These are phyloP conservation scores for Dendrolimus houi DNA, from an alignment of 2,888 invertebrate genomes.

Conservation along the genomic window DNA sequence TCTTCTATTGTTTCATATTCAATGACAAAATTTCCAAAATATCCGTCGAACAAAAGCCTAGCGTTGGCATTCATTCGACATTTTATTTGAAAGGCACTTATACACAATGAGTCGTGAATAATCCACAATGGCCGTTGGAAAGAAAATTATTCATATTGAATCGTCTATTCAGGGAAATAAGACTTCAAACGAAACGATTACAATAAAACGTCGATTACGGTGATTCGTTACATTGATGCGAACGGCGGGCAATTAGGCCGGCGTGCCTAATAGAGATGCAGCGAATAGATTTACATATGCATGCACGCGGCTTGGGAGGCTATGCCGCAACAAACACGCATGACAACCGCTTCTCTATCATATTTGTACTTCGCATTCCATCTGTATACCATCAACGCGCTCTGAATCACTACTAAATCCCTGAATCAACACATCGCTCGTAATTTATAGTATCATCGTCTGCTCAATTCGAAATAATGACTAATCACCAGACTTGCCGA, in stretches of 20 bases:
- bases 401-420: neutral
- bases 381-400: neutral
- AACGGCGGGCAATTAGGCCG: slow-evolving; percentile 21
- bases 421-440: neutral
- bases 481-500: no score
- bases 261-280: slow-evolving; percentile 36
- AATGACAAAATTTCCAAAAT: slow-evolving; percentile 52
- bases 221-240: slow-evolving; percentile 45
- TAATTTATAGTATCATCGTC: neutral
- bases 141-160: slow-evolving; percentile 45
- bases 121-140: slow-evolving; percentile 53
- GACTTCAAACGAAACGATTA: slow-evolving; percentile 35
- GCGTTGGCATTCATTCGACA: slow-evolving; percentile 45
- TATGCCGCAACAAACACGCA: slow-evolving; percentile 10
- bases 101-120: slow-evolving; percentile 63
- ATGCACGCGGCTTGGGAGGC: slow-evolving; percentile 7
- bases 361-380: neutral
- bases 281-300: slow-evolving; percentile 15
- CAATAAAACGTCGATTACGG: slow-evolving; percentile 42
- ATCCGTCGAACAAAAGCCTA: slow-evolving; percentile 50
- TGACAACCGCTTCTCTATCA: no score
- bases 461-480: no score
- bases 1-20: slow-evolving; percentile 35
- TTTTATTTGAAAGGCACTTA: slow-evolving; percentile 54
- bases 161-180: slow-evolving; percentile 41